Evolutionary conservation across 2,113 vertebrate species (phyloP).

Genomic region (Megaleporinus macrocephalus): DNA sequence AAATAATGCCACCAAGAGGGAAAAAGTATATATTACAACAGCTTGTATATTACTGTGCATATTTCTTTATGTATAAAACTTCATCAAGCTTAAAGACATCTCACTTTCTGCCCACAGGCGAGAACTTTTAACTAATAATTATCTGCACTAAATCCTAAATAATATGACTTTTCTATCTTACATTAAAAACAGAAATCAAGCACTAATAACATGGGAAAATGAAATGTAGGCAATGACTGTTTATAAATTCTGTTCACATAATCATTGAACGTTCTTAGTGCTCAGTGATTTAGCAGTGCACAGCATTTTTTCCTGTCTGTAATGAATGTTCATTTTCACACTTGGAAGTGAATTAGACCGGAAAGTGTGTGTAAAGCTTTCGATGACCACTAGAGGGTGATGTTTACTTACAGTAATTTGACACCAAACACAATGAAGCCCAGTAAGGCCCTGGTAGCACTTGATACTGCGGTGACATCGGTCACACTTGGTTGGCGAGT

Average conservation of each 20-base stretch:
- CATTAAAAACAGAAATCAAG: no score
- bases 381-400: conserved; percentile 5
- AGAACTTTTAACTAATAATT: no score
- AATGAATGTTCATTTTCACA: neutral
- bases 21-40: conserved; percentile 5
- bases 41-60: neutral
- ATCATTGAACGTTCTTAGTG: neutral
- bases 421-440: conserved; percentile 95
- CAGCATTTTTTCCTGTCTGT: neutral
- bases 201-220: neutral
- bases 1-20: conserved; percentile 45
- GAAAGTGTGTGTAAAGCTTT: neutral
- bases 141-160: no score
- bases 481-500: conserved; percentile 90
- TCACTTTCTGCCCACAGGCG: no score
- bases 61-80: no score
- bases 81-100: no score
- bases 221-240: neutral
- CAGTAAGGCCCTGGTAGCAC: conserved; percentile 92
- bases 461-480: conserved; percentile 94
- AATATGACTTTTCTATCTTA: no score
- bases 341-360: neutral
- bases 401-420: conserved; percentile 87
- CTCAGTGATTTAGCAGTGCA: neutral
- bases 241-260: neutral